A percentile compares a stretch with the other conserved stretches of the same genome.
Conservation (phyloP, 1,140 invertebrate species). For the Pristionchus pacificus region DNA sequence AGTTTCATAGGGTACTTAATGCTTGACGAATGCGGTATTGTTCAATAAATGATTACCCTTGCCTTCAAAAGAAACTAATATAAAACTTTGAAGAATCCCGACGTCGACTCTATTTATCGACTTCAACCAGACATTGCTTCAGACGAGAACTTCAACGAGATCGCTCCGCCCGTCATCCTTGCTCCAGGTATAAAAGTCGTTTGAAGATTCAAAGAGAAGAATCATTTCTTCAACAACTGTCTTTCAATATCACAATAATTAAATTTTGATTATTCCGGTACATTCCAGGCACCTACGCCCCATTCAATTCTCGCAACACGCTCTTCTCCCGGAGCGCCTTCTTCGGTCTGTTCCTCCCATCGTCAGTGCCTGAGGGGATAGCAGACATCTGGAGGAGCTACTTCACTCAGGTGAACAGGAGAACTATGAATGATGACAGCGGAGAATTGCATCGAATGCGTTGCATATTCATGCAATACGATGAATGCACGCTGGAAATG, state of each 20-base stretch:
- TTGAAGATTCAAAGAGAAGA: too few species aligned
- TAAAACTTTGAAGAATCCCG: conserved; percentile 42
- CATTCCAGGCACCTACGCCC: conserved; percentile 17
- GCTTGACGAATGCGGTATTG: too few species aligned
- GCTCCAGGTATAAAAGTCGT: conserved; percentile 6
- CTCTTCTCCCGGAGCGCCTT: conserved; percentile 53
- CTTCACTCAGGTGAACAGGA: conserved; percentile 51
- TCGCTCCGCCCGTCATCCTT: conserved; percentile 23
- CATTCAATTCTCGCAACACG: conserved; percentile 56
- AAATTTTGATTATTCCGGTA: too few species aligned
- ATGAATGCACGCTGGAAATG: too few species aligned
- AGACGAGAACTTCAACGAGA: conserved; percentile 18
- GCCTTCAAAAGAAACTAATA: conserved; percentile 45
- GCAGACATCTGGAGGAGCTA: conserved; percentile 57
- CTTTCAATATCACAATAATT: too few species aligned
- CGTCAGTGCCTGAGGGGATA: conserved; percentile 47
- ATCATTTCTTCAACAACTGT: too few species aligned
- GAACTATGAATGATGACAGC: too few species aligned
- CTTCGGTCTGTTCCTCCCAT: conserved; percentile 52
- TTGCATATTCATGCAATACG: too few species aligned
- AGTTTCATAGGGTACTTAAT: too few species aligned
- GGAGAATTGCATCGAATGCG: too few species aligned
- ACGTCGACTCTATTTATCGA: conserved; percentile 56
- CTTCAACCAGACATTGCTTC: conserved; percentile 29
- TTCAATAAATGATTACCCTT: too few species aligned